Evolutionary conservation across 2,797 vertebrate species (phyloP).

Genomic region (Linurgus olivaceus): DNA sequence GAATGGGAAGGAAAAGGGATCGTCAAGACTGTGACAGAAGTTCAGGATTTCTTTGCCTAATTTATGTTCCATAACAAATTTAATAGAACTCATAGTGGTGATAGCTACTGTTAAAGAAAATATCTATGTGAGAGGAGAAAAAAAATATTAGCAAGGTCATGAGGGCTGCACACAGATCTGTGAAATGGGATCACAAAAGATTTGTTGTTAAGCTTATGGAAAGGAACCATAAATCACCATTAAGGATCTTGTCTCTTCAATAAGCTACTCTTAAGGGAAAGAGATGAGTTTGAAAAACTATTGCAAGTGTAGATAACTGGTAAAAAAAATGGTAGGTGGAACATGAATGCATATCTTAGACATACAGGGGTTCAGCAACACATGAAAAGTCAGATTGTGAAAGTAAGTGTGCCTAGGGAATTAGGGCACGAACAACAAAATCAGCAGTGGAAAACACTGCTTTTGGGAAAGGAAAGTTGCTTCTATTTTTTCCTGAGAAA

Average conservation of each 20-base stretch:
- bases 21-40: not conserved
- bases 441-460: not conserved
- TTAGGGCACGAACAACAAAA: not conserved
- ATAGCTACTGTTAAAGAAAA: not conserved
- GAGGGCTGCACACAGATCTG: not conserved
- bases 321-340: not conserved
- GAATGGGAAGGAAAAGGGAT: not conserved
- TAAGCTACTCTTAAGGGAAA: not conserved
- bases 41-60: not conserved
- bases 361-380: not conserved
- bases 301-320: not conserved
- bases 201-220: not conserved
- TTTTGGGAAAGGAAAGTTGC: not conserved
- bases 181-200: not conserved
- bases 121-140: not conserved
- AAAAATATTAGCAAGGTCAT: not conserved
- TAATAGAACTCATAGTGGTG: not conserved
- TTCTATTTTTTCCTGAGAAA: not conserved
- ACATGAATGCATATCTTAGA: not conserved
- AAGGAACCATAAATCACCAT: not conserved
- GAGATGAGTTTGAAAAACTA: not conserved
- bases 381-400: not conserved
- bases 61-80: not conserved
- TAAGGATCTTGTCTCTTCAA: not conserved
- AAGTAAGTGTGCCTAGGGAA: not conserved